Conservation (phyloP, 2,888 invertebrate genomes). For the Folsomia candida region DNA sequence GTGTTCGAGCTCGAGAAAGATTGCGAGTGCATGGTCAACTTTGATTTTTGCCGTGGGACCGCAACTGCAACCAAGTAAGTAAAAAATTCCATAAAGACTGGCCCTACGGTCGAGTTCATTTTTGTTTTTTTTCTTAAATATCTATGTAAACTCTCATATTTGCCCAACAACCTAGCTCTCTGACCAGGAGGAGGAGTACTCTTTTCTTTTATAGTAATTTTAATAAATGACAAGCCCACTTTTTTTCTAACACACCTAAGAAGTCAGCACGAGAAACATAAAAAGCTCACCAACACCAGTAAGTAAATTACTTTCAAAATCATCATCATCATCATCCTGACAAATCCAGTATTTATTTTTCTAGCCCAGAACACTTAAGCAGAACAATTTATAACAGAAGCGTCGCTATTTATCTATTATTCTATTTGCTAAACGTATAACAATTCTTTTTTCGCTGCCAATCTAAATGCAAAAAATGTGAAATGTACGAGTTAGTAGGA, state of each 20-base stretch:
- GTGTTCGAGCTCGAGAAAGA: slow-evolving; percentile 30
- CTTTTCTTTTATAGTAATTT: too few relatives aligned
- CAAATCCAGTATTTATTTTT: neutral
- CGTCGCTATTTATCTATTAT: neutral
- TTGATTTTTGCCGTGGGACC: slow-evolving; percentile 44
- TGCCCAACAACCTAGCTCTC: too few relatives aligned
- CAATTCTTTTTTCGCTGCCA: too few relatives aligned
- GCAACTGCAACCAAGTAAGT: slow-evolving; percentile 48
- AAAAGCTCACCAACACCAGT: neutral
- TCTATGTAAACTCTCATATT: too few relatives aligned
- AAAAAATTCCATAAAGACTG: slow-evolving; percentile 38
- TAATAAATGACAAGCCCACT: neutral
- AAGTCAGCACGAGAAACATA: neutral
- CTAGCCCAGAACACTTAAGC: neutral
- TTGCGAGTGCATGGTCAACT: slow-evolving; percentile 26
- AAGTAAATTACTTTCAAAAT: neutral
- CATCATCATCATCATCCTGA: neutral
- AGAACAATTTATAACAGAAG: neutral
- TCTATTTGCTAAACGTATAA: too few relatives aligned
- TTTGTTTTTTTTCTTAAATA: neutral
- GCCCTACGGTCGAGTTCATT: neutral
- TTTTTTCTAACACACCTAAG: neutral
- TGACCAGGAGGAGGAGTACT: too few relatives aligned
- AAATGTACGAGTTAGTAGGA: neutral
- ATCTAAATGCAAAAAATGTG: neutral